Evolutionary conservation across 2,113 vertebrate species (phyloP).

Genomic region (Nipponia nippon): DNA sequence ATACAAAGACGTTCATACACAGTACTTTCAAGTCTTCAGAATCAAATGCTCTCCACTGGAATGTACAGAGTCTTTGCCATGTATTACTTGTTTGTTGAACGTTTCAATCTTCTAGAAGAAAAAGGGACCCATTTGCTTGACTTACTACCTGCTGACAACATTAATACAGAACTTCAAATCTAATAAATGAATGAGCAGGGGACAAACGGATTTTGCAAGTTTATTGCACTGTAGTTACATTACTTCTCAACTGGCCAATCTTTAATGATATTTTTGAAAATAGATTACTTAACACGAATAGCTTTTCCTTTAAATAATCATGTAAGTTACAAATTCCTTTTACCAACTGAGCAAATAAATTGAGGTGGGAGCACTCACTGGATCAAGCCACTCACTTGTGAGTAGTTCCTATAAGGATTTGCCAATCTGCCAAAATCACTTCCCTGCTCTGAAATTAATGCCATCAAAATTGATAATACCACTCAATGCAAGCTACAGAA

Average conservation of each 20-base stretch:
- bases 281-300: neutral
- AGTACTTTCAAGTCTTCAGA: neutral
- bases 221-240: slow-evolving; percentile 18
- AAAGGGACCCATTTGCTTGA: slow-evolving; percentile 16
- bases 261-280: neutral
- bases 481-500: neutral
- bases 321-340: neutral
- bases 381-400: neutral
- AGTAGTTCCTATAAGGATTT: neutral
- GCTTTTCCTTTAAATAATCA: neutral
- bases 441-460: neutral
- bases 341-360: neutral
- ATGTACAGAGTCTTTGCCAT: neutral
- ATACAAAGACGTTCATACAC: neutral
- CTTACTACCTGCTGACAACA: slow-evolving; percentile 30
- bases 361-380: neutral
- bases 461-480: neutral
- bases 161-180: neutral
- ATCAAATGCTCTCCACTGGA: neutral
- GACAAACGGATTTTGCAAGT: slow-evolving; percentile 1
- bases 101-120: slow-evolving; percentile 23
- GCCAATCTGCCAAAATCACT: neutral
- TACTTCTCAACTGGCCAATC: neutral
- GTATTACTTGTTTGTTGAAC: neutral
- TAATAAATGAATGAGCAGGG: slow-evolving; percentile 24